phyloP scores from a whole-genome alignment of 2,888 invertebrate species.

The Teleiodes luculella region DNA sequence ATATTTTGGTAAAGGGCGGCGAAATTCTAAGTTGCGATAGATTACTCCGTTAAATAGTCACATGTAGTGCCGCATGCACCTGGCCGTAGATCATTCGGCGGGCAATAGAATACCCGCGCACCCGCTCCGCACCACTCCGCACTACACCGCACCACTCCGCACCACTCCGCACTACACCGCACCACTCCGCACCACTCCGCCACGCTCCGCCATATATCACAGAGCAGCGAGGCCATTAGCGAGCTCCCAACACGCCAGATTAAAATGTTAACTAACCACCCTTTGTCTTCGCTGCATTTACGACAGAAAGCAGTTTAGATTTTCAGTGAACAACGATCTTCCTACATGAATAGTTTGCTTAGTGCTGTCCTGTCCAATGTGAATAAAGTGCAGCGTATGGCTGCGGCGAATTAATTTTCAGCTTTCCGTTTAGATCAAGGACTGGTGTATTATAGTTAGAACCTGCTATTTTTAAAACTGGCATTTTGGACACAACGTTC shows the following conservation, averaged over 20 bases:
- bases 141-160: slow-evolving; percentile 30
- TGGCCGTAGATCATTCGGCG: slow-evolving; percentile 42
- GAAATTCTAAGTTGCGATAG: neutral
- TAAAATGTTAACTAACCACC: slow-evolving; percentile 63
- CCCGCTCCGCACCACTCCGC: slow-evolving; percentile 34
- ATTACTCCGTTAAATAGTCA: slow-evolving; percentile 12
- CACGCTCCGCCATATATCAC: slow-evolving; percentile 42
- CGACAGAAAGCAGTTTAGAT: neutral
- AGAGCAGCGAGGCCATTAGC: slow-evolving; percentile 46
- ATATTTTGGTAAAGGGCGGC: no score
- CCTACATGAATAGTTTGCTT: neutral
- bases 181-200: slow-evolving; percentile 1
- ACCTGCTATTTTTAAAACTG: no score
- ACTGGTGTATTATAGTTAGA: no score
- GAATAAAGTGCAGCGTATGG: no score
- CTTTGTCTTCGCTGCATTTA: slow-evolving; percentile 51
- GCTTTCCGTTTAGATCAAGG: no score
- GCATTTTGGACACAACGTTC: no score
- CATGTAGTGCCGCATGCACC: slow-evolving; percentile 34
- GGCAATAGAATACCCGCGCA: slow-evolving; percentile 49
- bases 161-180: slow-evolving; percentile 16
- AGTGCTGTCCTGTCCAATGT: neutral
- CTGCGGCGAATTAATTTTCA: no score
- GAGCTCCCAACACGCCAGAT: slow-evolving; percentile 48
- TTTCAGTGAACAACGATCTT: neutral